phyloP scores from a whole-genome alignment of 2,797 vertebrate species.

The Graptemys geographica region DNA sequence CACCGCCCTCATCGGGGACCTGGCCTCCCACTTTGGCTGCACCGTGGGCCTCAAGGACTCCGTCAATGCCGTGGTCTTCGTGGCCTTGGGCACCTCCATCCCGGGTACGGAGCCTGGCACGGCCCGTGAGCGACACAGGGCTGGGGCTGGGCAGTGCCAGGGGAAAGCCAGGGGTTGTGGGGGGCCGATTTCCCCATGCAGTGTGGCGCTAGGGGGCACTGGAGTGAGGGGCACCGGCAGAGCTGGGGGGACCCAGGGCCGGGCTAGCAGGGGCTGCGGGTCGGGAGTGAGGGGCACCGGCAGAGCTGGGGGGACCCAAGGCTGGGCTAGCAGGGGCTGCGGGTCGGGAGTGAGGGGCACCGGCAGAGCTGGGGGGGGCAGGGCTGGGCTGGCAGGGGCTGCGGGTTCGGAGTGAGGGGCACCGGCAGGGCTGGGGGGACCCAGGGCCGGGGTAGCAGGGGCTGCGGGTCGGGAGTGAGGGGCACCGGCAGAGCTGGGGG shows the following conservation, averaged over 20 bases:
- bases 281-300: too few species aligned
- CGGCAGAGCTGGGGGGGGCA: too few species aligned
- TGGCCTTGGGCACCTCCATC: conserved; percentile 93
- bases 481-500: too few species aligned
- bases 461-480: too few species aligned
- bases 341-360: too few species aligned
- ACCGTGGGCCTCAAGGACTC: conserved; percentile 92
- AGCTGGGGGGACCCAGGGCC: too few species aligned
- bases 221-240: too few species aligned
- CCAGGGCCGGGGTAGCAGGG: too few species aligned
- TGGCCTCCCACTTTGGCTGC: conserved; percentile 96
- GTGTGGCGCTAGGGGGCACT: neutral
- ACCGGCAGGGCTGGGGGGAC: too few species aligned
- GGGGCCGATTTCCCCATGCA: neutral
- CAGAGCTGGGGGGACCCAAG: too few species aligned
- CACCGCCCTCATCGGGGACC: conserved; percentile 91
- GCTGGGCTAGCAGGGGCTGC: too few species aligned
- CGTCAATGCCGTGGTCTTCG: conserved; percentile 95
- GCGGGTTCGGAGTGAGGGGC: neutral
- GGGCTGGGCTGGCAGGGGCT: too few species aligned
- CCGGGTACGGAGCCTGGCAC: conserved; percentile 81
- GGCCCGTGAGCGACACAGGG: neutral
- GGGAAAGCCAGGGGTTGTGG: neutral
- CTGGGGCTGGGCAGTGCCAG: neutral
- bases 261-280: neutral